A percentile compares a stretch with the other conserved stretches of the same genome.
These are phyloP conservation scores for Cataglyphis altisquamis DNA, from an alignment of 2,888 invertebrate genomes.

Conservation along the genomic window DNA sequence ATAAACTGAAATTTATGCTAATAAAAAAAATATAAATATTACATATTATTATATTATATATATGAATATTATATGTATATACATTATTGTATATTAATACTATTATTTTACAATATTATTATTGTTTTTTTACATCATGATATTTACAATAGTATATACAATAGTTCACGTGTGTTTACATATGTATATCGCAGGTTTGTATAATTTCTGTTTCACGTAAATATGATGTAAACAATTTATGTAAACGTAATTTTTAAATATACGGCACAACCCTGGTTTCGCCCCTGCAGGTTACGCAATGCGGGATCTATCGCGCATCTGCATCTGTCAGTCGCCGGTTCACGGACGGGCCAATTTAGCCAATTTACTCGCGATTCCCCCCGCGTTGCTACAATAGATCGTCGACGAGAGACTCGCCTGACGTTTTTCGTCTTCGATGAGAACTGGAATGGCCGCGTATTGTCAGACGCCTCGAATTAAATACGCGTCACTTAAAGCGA, in stretches of 20 bases:
- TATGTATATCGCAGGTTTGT: too few relatives aligned
- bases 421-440: conserved; percentile 29
- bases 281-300: conserved; percentile 49
- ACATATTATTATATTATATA: too few relatives aligned
- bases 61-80: too few relatives aligned
- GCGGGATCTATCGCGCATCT: conserved; percentile 67
- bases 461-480: conserved; percentile 54
- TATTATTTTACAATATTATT: too few relatives aligned
- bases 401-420: conserved; percentile 28
- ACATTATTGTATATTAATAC: too few relatives aligned
- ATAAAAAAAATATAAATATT: neutral
- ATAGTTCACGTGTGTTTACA: too few relatives aligned
- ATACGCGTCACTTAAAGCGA: conserved; percentile 20
- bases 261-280: too few relatives aligned
- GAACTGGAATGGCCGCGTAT: conserved; percentile 32
- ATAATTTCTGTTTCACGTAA: too few relatives aligned
- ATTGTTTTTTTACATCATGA: too few relatives aligned
- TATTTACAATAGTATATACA: too few relatives aligned
- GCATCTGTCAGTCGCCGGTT: conserved; percentile 65
- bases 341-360: conserved; percentile 79
- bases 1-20: neutral
- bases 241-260: too few relatives aligned
- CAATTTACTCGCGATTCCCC: conserved; percentile 80
- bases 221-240: too few relatives aligned
- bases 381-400: conserved; percentile 69